Evolutionary conservation across 1,140 invertebrate genomes (phyloP).

Genomic region (Oreohelix idahoensis): DNA sequence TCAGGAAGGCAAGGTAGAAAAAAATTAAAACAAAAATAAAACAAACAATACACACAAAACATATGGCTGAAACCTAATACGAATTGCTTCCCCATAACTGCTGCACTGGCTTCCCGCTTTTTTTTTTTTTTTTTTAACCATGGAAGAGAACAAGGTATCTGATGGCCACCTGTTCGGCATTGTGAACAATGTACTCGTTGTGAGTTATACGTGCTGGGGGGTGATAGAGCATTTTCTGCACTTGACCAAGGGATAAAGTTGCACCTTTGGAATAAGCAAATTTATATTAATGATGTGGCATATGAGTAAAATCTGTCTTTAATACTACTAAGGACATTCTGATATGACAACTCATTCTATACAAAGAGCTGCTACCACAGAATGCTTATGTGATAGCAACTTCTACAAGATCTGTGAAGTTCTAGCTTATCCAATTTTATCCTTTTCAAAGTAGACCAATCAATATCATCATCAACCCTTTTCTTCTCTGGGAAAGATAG

Average conservation of each 20-base stretch:
- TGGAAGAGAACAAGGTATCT: constrained; percentile 71
- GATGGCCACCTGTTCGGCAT: constrained; percentile 70
- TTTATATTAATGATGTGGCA: too few relatives aligned
- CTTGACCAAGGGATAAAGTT: constrained; percentile 64
- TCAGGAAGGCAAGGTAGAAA: neutral
- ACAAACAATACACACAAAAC: neutral
- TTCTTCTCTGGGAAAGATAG: too few relatives aligned
- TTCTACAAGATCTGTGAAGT: too few relatives aligned
- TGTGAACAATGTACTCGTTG: constrained; percentile 74
- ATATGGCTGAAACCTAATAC: neutral
- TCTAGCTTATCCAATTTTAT: too few relatives aligned
- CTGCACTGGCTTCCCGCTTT: neutral
- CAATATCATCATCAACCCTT: too few relatives aligned
- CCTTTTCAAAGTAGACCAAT: too few relatives aligned
- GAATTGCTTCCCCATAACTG: neutral
- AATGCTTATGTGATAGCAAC: too few relatives aligned
- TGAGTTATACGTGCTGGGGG: constrained; percentile 55
- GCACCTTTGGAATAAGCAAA: constrained; percentile 53
- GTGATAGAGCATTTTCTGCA: constrained; percentile 46
- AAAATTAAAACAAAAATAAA: neutral
- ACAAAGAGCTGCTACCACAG: too few relatives aligned
- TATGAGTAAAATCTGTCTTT: too few relatives aligned
- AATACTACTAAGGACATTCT: too few relatives aligned
- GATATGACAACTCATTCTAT: too few relatives aligned
- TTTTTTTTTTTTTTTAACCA: constrained; percentile 26